Conservation (phyloP, 2,113 vertebrate genomes). For the Carettochelys insculpta region DNA sequence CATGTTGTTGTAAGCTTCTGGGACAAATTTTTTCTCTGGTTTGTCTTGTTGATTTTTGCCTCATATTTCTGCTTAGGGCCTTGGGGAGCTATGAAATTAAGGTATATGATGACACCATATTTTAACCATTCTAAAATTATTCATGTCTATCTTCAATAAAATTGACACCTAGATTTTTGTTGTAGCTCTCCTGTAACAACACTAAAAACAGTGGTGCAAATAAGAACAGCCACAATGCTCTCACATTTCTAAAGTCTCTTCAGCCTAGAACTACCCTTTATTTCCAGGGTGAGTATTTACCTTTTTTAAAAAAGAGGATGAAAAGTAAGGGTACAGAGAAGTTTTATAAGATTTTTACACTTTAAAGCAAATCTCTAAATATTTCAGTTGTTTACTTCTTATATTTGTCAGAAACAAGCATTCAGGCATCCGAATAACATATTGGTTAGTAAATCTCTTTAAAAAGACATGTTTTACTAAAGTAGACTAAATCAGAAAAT, state of each 20-base stretch:
- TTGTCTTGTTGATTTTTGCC: background rate
- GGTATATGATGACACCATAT: background rate
- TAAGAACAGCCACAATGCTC: background rate
- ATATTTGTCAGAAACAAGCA: background rate
- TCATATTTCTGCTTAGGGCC: background rate
- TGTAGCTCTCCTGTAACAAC: background rate
- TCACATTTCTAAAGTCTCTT: background rate
- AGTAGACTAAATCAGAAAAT: background rate
- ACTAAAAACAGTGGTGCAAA: conserved; percentile 7
- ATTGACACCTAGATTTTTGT: conserved; percentile 17
- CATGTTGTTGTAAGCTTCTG: background rate
- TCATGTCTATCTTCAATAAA: background rate
- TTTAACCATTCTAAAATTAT: background rate
- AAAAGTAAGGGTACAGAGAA: background rate
- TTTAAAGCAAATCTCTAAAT: background rate
- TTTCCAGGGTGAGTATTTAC: background rate
- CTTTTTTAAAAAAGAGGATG: background rate
- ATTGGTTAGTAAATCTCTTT: conserved; percentile 12
- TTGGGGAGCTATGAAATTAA: background rate
- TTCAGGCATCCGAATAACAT: background rate
- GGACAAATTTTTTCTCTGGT: background rate
- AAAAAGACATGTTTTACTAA: conserved; percentile 20
- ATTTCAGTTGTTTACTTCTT: background rate
- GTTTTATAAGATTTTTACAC: background rate
- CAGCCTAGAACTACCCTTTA: background rate